phyloP scores from a whole-genome alignment of 2,113 vertebrate species.

The Plecotus auritus region DNA sequence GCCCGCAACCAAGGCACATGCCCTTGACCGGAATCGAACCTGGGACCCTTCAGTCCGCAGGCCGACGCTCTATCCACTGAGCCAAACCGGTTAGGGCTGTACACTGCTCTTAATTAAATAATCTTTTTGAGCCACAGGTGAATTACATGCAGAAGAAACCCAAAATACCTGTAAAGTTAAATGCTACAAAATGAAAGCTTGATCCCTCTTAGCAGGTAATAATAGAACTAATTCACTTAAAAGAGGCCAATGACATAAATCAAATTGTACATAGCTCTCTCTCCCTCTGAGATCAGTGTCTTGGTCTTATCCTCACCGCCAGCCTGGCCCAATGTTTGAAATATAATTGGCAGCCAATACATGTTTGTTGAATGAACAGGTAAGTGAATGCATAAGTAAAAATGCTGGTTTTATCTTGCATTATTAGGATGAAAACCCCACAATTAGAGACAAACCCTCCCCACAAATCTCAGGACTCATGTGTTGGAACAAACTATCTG shows the following conservation, averaged over 20 bases:
- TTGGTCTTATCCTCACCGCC: background rate
- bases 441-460: background rate
- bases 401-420: background rate
- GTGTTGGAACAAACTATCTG: background rate
- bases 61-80: no score
- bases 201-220: background rate
- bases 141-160: background rate
- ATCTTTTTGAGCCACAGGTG: background rate
- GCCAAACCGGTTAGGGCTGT: no score
- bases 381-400: background rate
- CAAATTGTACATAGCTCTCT: background rate
- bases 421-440: background rate
- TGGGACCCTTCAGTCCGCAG: no score
- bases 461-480: background rate
- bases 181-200: background rate
- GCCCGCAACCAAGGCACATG: no score
- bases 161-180: conserved; percentile 5
- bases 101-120: background rate
- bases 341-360: background rate
- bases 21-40: no score
- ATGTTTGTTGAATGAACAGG: background rate
- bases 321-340: background rate
- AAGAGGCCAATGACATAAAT: background rate
- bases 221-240: conserved; percentile 1
- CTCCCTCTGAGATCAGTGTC: background rate